Conservation (phyloP, 1,140 invertebrate genomes). For the Zeugodacus cucurbitae region DNA sequence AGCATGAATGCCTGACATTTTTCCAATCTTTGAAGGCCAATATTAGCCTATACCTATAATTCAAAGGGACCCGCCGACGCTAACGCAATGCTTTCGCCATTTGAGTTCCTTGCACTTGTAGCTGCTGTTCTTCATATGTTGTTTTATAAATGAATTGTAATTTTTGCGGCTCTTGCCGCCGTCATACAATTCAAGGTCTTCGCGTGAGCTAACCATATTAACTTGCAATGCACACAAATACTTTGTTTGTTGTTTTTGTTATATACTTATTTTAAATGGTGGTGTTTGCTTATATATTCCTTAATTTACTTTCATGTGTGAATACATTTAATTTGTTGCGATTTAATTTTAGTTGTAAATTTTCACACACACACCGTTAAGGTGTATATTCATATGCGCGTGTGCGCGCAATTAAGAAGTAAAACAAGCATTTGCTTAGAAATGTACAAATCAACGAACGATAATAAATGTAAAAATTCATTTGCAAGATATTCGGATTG, state of each 20-base stretch:
- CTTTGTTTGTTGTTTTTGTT: background rate
- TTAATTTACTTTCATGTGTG: background rate
- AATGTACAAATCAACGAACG: constrained; percentile 34
- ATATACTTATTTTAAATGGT: no score
- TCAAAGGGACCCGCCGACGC: background rate
- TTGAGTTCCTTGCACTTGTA: background rate
- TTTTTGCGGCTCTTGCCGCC: background rate
- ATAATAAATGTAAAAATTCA: background rate
- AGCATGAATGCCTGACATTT: background rate
- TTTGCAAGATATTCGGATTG: no score
- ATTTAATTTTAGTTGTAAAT: background rate
- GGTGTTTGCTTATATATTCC: background rate
- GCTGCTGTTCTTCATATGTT: background rate
- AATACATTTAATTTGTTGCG: background rate
- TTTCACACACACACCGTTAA: background rate
- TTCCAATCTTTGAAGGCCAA: background rate
- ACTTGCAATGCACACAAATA: constrained; percentile 48
- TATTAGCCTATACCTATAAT: no score
- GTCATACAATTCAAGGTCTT: constrained; percentile 43
- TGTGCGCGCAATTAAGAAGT: background rate
- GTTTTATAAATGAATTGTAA: background rate
- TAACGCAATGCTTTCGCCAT: background rate
- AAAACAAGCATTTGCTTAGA: background rate
- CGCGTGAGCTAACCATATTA: constrained; percentile 58
- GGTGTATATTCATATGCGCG: background rate